A percentile compares a stretch with the other conserved stretches of the same genome.
phyloP scores from a whole-genome alignment of 2,797 vertebrate species.

The Tachyglossus aculeatus region DNA sequence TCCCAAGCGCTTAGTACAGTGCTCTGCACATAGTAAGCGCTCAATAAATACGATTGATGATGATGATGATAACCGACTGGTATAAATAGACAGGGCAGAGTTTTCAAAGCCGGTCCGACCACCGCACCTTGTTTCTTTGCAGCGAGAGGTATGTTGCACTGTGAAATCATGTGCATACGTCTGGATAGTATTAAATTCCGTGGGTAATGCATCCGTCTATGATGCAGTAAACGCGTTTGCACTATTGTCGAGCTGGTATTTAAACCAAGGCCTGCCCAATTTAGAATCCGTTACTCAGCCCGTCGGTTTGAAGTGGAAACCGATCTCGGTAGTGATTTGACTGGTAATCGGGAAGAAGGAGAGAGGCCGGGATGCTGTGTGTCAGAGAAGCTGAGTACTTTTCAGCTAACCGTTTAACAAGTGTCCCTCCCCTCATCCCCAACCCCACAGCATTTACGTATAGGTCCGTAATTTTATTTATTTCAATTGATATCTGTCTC shows the following conservation, averaged over 20 bases:
- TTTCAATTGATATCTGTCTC: no score
- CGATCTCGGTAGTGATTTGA: constrained; percentile 54
- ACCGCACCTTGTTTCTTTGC: background rate
- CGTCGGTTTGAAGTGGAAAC: constrained; percentile 54
- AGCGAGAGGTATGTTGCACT: no score
- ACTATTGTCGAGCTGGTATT: constrained; percentile 23
- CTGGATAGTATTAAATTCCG: background rate
- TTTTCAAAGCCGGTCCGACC: background rate
- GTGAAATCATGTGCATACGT: background rate
- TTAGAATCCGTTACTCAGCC: constrained; percentile 48
- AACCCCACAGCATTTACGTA: no score
- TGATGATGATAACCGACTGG: no score
- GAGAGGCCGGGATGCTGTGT: constrained; percentile 26
- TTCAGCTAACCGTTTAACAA: background rate
- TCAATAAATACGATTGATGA: no score
- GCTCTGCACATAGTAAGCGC: no score
- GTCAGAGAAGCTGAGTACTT: background rate
- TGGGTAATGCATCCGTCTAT: background rate
- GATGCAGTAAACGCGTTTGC: constrained; percentile 10
- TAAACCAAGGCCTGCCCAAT: constrained; percentile 34
- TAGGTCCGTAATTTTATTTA: no score
- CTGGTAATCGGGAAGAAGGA: constrained; percentile 50
- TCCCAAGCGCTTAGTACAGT: no score
- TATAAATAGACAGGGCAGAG: no score
- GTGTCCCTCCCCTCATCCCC: no score